phyloP scores from a whole-genome alignment of 2,113 vertebrate species.

The Aegotheles bennettii region DNA sequence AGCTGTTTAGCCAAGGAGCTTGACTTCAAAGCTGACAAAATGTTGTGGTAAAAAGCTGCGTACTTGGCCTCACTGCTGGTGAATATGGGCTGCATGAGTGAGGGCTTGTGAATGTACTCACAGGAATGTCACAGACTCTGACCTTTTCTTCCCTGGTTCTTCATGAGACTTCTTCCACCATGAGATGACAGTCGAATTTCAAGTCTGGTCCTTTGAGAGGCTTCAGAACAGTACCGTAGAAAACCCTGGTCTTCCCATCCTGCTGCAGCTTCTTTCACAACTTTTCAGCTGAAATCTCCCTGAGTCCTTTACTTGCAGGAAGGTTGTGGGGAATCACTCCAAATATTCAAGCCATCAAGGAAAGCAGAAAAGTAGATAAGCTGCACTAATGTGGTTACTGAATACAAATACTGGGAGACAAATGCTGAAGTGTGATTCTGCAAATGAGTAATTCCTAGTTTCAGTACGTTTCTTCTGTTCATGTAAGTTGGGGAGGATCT shows the following conservation, averaged over 20 bases:
- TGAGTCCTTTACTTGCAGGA: accelerated
- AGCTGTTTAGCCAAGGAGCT: neutral
- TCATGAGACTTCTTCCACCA: neutral
- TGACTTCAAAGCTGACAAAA: neutral
- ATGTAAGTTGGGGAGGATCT: neutral
- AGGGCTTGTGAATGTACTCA: neutral
- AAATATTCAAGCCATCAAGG: neutral
- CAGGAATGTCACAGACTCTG: neutral
- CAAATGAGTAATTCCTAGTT: neutral
- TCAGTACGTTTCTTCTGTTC: neutral
- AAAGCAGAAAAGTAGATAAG: neutral
- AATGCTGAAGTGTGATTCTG: neutral
- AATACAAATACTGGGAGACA: neutral
- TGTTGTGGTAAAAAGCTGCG: accelerated
- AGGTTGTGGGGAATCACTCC: neutral
- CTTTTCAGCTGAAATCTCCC: neutral
- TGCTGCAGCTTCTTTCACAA: neutral
- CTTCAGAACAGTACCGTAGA: neutral
- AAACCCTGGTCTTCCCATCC: neutral
- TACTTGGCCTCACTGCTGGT: neutral
- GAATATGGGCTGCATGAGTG: neutral
- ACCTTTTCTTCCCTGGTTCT: neutral
- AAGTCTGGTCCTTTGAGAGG: neutral
- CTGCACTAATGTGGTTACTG: neutral
- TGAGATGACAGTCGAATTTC: neutral